Evolutionary conservation across 35 echinoderm and acorn worm species (phyloP), one percentile per base, ranked within the genome.

Genomic region (Strongylocentrotus purpuratus): DNA sequence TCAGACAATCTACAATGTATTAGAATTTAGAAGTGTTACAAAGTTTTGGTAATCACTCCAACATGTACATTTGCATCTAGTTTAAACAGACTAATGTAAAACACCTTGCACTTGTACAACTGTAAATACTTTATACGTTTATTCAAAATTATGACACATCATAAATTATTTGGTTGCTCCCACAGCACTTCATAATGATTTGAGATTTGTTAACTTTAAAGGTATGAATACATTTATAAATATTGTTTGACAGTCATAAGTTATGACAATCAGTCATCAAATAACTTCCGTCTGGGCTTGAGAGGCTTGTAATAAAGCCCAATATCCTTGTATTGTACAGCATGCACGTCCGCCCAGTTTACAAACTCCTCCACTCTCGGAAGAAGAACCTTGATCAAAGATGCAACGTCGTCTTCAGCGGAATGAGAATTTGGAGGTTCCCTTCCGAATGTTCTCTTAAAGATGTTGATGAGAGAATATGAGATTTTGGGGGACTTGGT

Each of bases 381-480:
- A 6, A 55, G 48, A 22, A 93, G 32, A 58, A 93, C 31, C 41
- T 93, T 47, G 14, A 93, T 93, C 22, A 93, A 46, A 58, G 91
- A 47, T 22, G 9, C 10, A 32, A 58, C 48, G n/a, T 93, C 91
- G 48, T 93, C 91, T 58, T 93, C 91, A 25, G 91, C 91, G 20
- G 47, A 47, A 46, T 93, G 91, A 58, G 91, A 93, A 48, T 25
- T 13, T 14, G 91, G 46, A 31, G 91, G 91, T 93, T 14, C 46
- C 45, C 17, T 28, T 12, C 91, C 91, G 28, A 93, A 93, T n/a
- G 91, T 93, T 15, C 91, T 47, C 48, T 93, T 58, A 7, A 93
- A 93, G 46, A 93, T 93, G 48, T 93, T 93, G 47, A 58, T 58
- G 45, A 93, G 48, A n/a, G 91, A 93, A n/a, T 46, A 93, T 28